These are phyloP conservation scores for Percopsis omiscomaycus DNA, from an alignment of 2,797 vertebrate genomes.

Conservation along the genomic window DNA sequence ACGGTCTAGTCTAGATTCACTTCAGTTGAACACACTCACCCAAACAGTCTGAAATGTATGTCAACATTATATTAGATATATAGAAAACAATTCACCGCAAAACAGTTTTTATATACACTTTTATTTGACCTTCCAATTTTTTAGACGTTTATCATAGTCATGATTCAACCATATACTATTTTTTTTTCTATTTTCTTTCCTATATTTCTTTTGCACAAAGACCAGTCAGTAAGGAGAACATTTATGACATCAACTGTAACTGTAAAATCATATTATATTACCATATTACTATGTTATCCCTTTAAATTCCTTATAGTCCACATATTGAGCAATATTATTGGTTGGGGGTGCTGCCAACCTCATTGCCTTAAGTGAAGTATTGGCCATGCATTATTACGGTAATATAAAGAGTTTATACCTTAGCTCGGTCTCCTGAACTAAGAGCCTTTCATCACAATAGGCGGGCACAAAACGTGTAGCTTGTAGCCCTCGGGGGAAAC, in stretches of 20 bases:
- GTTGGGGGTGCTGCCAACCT: not conserved
- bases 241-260: too few species aligned
- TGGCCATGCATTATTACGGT: constrained; percentile 11
- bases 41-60: not conserved
- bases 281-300: not conserved
- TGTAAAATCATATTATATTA: not conserved
- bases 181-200: too few species aligned
- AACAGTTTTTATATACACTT: not conserved
- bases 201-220: not conserved
- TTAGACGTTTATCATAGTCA: not conserved
- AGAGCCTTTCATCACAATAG: constrained; percentile 47
- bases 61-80: not conserved
- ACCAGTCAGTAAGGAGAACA: not conserved
- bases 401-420: constrained; percentile 30
- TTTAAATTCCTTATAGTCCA: not conserved
- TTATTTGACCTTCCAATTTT: not conserved
- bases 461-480: constrained; percentile 38
- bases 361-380: not conserved
- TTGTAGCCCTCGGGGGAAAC: constrained; percentile 31
- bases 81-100: not conserved
- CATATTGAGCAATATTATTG: not conserved
- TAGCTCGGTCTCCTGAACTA: not conserved
- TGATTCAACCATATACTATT: not conserved
- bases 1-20: not conserved
- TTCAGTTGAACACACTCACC: not conserved